Evolutionary conservation across 2,113 vertebrate species (phyloP).

Genomic region (Loxodonta africana): DNA sequence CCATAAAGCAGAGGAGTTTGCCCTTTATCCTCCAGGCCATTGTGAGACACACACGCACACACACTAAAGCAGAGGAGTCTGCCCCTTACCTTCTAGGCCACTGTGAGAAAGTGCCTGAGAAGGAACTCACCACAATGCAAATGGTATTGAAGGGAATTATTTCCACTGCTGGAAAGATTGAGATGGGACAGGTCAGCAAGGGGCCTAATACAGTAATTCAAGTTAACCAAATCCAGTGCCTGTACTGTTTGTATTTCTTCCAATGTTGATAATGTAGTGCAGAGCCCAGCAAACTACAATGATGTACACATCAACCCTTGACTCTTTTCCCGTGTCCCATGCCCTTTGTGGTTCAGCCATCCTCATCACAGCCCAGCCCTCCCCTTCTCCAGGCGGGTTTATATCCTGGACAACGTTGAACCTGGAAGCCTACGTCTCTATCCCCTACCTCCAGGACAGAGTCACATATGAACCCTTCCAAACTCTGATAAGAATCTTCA

Average conservation of each 20-base stretch:
- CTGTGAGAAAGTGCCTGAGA: background rate
- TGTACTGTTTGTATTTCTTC: background rate
- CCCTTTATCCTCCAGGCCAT: background rate
- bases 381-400: background rate
- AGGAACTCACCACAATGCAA: background rate
- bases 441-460: background rate
- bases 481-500: background rate
- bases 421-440: background rate
- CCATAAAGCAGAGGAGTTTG: background rate
- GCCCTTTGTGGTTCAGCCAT: accelerated
- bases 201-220: background rate
- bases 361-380: background rate
- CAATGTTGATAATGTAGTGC: accelerated
- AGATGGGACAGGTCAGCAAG: background rate
- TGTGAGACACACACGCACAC: accelerated
- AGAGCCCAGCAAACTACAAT: background rate
- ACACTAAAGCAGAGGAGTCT: background rate
- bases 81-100: background rate
- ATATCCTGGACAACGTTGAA: background rate
- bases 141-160: slow-evolving; percentile 3
- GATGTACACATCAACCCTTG: accelerated
- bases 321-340: accelerated
- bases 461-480: background rate
- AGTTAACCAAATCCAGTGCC: background rate
- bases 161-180: background rate